A percentile compares a stretch with the other conserved stretches of the same genome.
Evolutionary conservation across 2,113 vertebrate species (phyloP).

Genomic region (Elanoides forficatus): DNA sequence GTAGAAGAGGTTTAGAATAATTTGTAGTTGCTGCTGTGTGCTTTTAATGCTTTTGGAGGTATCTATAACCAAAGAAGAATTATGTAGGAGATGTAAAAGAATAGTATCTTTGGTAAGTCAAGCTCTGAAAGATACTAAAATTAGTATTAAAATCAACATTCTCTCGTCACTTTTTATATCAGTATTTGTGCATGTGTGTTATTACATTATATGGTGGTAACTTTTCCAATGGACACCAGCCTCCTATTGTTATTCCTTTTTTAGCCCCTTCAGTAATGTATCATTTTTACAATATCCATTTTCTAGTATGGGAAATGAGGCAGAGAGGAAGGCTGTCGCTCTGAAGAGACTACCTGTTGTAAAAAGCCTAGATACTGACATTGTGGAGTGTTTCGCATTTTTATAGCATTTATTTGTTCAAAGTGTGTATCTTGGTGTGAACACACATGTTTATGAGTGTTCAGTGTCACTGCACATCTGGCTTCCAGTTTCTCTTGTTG

Average conservation of each 20-base stretch:
- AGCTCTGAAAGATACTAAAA: not conserved
- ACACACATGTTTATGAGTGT: not conserved
- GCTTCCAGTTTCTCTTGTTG: not conserved
- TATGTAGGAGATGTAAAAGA: not conserved
- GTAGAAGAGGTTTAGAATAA: not conserved
- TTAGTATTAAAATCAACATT: not conserved
- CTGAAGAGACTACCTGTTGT: not conserved
- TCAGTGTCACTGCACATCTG: not conserved
- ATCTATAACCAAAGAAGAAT: not conserved
- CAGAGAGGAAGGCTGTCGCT: not conserved
- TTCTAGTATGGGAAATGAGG: not conserved
- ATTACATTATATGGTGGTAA: not conserved
- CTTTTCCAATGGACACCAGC: not conserved
- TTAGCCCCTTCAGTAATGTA: not conserved
- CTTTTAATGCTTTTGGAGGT: not conserved
- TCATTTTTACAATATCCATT: not conserved
- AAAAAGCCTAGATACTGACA: not conserved
- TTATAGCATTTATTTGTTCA: not conserved
- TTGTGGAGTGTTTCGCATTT: not conserved
- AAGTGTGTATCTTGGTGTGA: not conserved
- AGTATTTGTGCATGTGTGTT: not conserved
- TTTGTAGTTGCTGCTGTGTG: not conserved
- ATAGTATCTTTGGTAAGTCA: not conserved
- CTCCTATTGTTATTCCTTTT: not conserved
- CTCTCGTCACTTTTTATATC: not conserved